Percentiles rank a stretch among this genome's conserved stretches.
phyloP scores from a whole-genome alignment of 2,113 vertebrate genomes.

The Atlantisia rogersi region DNA sequence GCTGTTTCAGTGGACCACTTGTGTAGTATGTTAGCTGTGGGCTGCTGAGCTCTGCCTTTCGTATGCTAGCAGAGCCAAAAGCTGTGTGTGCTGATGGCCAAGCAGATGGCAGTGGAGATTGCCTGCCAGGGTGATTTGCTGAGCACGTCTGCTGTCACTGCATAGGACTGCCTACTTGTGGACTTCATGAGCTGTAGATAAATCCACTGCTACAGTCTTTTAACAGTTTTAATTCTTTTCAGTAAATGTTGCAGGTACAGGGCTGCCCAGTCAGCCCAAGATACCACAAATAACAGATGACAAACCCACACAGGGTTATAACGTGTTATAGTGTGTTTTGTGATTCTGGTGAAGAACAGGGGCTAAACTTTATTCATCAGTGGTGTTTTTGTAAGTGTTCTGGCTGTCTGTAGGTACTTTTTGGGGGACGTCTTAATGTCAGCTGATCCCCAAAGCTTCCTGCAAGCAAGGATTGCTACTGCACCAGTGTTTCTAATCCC shows the following conservation, averaged over 20 bases:
- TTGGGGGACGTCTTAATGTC: not conserved
- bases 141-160: not conserved
- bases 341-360: not conserved
- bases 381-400: not conserved
- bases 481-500: not conserved
- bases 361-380: not conserved
- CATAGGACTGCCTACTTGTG: fast-evolving
- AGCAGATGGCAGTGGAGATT: not conserved
- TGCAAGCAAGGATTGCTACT: not conserved
- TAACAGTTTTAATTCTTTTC: not conserved
- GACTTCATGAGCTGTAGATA: not conserved
- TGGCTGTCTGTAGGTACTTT: not conserved
- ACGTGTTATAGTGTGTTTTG: not conserved
- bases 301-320: no score
- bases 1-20: not conserved
- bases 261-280: not conserved
- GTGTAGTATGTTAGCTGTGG: not conserved
- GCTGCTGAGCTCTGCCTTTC: not conserved
- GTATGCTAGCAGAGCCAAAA: not conserved
- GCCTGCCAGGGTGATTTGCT: not conserved
- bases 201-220: not conserved
- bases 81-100: not conserved
- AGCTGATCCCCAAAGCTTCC: not conserved
- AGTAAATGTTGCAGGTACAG: not conserved
- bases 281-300: not conserved